Evolutionary conservation across 2,113 vertebrate genomes (phyloP), one percentile per base, ranked within the genome.

Genomic region (Zosterops pallidus): DNA sequence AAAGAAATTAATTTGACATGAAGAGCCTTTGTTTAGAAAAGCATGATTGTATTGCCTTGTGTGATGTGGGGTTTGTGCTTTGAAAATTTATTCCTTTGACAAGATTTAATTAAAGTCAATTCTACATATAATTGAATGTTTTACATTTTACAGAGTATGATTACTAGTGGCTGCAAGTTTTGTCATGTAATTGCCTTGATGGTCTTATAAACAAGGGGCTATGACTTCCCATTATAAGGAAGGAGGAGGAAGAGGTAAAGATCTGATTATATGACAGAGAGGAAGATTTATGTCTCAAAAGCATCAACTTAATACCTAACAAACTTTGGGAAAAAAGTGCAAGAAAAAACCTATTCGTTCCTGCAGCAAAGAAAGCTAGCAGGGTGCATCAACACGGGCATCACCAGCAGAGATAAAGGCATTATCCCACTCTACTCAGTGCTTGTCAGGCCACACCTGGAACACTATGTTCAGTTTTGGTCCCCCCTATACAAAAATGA

Each of bases 21-120:
- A 79, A 90, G 57, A 83, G 26, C 46, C 50, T 91, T 95, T 95
- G 18, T 69, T 94, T 72, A 75, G 22, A 78, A 90, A 64, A 92
- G 67, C 31, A 64, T 33, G 56, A 92, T 76, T 95, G 53, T 69
- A 44, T 63, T 86, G 85, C 62, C 87, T 64, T 95, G 65, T 50
- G 74, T 69, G 80, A 85, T 83, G 28, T 90, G 82, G 88, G 86
- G 55, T 96, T 95, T 94, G 75, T 89, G 62, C 89, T 95, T 94
- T 78, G 94, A 86, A 96, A 97, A 94, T 94, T 52, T 94, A 59
- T 93, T 95, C 79, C n/a, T 93, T 93, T 74, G 86, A 94, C 79
- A 90, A 93, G 72, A 42, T 79, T 95, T 97, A 95, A 97, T 97
- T 96, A 91, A 96, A 95, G 79, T 70, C 19, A 89, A 64, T 94